Conservation (phyloP, 2,888 invertebrate genomes). For the Xestia sexstrigata region DNA sequence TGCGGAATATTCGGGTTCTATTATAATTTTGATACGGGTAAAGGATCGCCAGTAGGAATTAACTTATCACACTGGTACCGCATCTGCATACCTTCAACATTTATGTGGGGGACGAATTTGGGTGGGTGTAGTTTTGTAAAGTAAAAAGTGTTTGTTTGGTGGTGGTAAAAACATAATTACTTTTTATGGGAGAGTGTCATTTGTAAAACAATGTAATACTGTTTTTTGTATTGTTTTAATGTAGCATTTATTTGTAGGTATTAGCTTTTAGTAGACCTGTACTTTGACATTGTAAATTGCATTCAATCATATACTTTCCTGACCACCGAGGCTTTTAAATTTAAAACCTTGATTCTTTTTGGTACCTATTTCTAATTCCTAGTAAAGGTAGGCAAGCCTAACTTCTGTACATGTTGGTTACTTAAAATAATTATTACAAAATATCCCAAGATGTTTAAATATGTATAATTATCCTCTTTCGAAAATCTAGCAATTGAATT, state of each 20-base stretch:
- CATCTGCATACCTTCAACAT: slow-evolving; percentile 90
- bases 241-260: no score
- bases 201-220: background rate
- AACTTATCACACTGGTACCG: slow-evolving; percentile 88
- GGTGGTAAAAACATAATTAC: background rate
- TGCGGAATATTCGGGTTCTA: slow-evolving; percentile 79
- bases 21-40: slow-evolving; percentile 90
- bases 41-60: slow-evolving; percentile 89
- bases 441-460: background rate
- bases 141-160: background rate
- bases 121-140: slow-evolving; percentile 21
- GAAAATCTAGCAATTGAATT: background rate
- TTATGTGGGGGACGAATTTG: slow-evolving; percentile 82
- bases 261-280: background rate
- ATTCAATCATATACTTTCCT: background rate
- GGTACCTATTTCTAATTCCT: background rate
- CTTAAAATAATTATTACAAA: background rate
- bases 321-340: background rate
- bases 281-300: background rate
- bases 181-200: background rate
- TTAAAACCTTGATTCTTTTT: background rate
- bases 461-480: no score
- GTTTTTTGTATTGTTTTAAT: background rate
- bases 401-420: background rate
- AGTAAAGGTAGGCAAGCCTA: background rate